Evolutionary conservation across 2,113 vertebrate genomes (phyloP), one percentile per base, ranked within the genome.

Genomic region (Daphoenositta chrysoptera): DNA sequence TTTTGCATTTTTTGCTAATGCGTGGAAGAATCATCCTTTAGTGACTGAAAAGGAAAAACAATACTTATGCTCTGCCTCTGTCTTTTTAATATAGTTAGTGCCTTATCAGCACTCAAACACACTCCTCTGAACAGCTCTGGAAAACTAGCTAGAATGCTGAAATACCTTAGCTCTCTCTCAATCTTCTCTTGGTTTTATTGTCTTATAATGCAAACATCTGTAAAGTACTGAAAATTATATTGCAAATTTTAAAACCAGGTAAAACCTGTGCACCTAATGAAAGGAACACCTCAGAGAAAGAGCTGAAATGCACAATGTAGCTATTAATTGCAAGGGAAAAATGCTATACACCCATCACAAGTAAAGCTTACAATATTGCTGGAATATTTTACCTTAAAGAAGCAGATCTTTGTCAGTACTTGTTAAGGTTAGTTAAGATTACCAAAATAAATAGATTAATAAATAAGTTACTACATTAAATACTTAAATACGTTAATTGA

Each of bases 81-180:
- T 89, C 64, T 94, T 93, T 97, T 96, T 87, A 91, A 95, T 95
- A 96, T 66, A 97, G 73, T 94, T 88, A 96, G 63, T 69, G 40
- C 35, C 91, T 97, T 98, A 97, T 97, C 95, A 95, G 94, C 77
- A 93, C 51, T 93, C 82, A 94, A 73, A 92, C 87, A 95, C 77
- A 93, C 44, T 97, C 76, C 50, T 91, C 33, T 92, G 81, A 97
- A 80, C 72, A 93, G 57, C 83, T 91, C 70, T 83, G 79, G 53
- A 97, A 97, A 97, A 71, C 69, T 72, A 93, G n/a, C 44, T 93
- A 86, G 63, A 86, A 64, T 86, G 70, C 72, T 95, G 64, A 70
- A 94, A 92, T 78, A 45, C 22, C 75, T 93, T 13, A 93, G 76
- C n/a, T 61, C 69, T 94, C 70, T 94, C 96, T 93, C 95, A 87